Conservation (phyloP, 64 coral and sea anemone species). For the Montipora capricornis region DNA sequence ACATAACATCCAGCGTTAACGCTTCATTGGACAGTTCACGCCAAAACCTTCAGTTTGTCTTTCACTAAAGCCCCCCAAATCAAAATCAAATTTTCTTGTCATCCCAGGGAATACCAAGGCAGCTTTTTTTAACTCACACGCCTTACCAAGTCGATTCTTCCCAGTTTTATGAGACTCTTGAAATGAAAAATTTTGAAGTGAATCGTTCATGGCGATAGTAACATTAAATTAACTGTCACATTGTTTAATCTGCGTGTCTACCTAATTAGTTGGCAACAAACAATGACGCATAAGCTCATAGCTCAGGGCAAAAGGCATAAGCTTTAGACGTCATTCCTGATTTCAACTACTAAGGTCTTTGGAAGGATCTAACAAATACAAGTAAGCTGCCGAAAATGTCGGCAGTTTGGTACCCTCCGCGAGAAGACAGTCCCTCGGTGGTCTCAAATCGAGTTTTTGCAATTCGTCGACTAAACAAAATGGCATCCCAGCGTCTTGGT, state of each 20-base stretch:
- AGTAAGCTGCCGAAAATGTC: constrained; percentile 6
- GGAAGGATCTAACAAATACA: not conserved
- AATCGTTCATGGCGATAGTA: not conserved
- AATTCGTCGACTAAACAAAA: constrained; percentile 23
- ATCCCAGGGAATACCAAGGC: not conserved
- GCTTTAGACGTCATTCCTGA: not conserved
- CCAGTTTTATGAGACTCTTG: not conserved
- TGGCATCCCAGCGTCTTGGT: constrained; percentile 12
- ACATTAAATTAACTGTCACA: not conserved
- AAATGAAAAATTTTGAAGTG: not conserved
- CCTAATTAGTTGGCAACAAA: constrained; percentile 12
- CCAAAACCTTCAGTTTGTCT: not conserved
- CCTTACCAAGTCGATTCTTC: not conserved
- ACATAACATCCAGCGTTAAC: not conserved
- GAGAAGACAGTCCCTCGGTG: constrained; percentile 29
- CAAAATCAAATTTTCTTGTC: not conserved
- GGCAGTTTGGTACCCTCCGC: not conserved
- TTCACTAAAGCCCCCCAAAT: not conserved
- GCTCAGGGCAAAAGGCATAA: not conserved
- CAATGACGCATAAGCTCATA: constrained; percentile 1
- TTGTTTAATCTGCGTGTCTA: constrained; percentile 1
- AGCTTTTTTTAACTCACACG: not conserved
- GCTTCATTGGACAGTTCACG: not conserved
- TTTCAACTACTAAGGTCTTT: not conserved
- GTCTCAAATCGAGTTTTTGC: constrained; percentile 30